Evolutionary conservation across 2,113 vertebrate genomes (phyloP).

Genomic region (Hiodon alosoides): DNA sequence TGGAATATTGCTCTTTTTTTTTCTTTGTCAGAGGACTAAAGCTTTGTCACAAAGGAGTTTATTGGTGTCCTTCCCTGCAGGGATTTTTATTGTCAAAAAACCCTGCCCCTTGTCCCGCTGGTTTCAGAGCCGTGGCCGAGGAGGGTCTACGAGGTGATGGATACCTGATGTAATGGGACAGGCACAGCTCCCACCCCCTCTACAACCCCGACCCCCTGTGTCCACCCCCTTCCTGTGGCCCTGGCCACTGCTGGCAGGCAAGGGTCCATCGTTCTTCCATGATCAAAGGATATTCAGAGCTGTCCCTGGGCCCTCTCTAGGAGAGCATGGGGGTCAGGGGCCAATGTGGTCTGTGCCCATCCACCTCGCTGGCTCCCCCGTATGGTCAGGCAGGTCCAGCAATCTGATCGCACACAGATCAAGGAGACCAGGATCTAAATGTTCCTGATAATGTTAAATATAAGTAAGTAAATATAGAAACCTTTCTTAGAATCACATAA

Average conservation of each 20-base stretch:
- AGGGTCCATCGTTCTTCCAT: not conserved
- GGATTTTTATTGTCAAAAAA: slow-evolving; percentile 30
- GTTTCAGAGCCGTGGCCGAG: slow-evolving; percentile 28
- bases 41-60: slow-evolving; percentile 53
- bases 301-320: not conserved
- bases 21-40: slow-evolving; percentile 39
- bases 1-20: slow-evolving; percentile 35
- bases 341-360: not conserved
- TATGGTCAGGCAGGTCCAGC: not conserved
- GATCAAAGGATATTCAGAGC: slow-evolving; percentile 21
- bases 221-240: slow-evolving; percentile 1
- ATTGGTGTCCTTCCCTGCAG: slow-evolving; percentile 49
- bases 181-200: not conserved
- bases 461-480: too few species aligned
- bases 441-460: too few species aligned
- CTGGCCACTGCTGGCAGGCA: slow-evolving; percentile 10
- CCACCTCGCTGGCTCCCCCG: not conserved
- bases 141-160: slow-evolving; percentile 46
- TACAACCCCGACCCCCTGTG: not conserved
- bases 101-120: not conserved
- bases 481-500: too few species aligned
- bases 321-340: too few species aligned
- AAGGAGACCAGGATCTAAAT: too few species aligned
- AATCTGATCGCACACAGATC: too few species aligned
- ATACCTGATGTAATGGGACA: slow-evolving; percentile 27